Evolutionary conservation across 2,888 invertebrate genomes (phyloP).

Genomic region (Oasisia sp.): DNA sequence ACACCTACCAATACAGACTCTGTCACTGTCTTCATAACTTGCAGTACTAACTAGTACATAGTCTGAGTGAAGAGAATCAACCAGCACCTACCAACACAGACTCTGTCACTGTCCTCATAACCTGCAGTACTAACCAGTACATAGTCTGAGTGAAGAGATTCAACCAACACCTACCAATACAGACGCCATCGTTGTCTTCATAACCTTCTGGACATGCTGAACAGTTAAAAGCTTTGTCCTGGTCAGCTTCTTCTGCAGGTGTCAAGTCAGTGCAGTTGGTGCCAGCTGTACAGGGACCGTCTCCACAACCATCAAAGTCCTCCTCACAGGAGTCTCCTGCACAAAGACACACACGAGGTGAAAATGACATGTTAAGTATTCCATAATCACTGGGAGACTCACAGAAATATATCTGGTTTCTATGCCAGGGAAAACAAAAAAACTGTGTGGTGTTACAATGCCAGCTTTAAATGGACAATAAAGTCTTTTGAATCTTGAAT

Average conservation of each 20-base stretch:
- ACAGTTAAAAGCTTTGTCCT: constrained; percentile 23
- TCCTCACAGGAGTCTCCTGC: constrained; percentile 7
- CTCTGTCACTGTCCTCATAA: background rate
- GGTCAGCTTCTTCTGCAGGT: constrained; percentile 20
- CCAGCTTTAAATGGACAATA: too few relatives aligned
- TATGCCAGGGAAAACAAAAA: too few relatives aligned
- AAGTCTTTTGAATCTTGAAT: too few relatives aligned
- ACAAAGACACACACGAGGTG: background rate
- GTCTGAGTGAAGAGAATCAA: background rate
- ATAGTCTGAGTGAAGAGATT: background rate
- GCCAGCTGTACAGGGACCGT: constrained; percentile 21
- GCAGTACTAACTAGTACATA: too few relatives aligned
- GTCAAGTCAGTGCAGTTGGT: constrained; percentile 27
- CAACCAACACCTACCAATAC: background rate
- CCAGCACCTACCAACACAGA: background rate
- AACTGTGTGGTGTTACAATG: too few relatives aligned
- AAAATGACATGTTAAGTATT: background rate
- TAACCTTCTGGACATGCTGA: constrained; percentile 23
- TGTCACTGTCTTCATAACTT: too few relatives aligned
- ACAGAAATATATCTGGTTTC: background rate
- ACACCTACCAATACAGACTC: too few relatives aligned
- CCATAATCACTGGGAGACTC: background rate
- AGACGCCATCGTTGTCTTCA: background rate
- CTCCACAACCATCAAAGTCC: constrained; percentile 23
- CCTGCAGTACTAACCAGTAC: background rate